Percentiles rank a stretch among this genome's conserved stretches.
These are phyloP conservation scores for Meghimatium bilineatum DNA, from an alignment of 2,888 invertebrate species.

Conservation along the genomic window DNA sequence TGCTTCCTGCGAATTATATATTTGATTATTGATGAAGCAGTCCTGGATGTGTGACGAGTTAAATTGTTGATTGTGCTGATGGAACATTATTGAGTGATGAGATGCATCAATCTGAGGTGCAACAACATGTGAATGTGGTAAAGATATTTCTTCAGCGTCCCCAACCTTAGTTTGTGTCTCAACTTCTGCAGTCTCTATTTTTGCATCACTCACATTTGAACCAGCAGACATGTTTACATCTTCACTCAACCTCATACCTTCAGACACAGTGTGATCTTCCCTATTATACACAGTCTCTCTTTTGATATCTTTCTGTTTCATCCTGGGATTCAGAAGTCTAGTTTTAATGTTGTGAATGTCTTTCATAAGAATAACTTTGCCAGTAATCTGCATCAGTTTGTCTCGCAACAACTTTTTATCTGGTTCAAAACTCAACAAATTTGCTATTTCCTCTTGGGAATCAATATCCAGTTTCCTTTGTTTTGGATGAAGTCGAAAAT, in stretches of 20 bases:
- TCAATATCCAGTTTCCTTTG: constrained; percentile 43
- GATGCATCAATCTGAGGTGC: neutral
- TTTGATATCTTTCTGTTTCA: neutral
- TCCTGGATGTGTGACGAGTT: neutral
- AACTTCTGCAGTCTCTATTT: constrained; percentile 12
- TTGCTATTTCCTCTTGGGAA: constrained; percentile 47
- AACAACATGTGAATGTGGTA: constrained; percentile 21
- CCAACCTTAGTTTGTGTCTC: constrained; percentile 18
- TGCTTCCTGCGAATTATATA: constrained; percentile 16
- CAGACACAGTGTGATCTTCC: neutral
- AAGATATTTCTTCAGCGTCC: constrained; percentile 11
- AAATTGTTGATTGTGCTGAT: neutral
- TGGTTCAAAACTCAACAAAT: constrained; percentile 35
- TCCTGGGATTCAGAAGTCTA: constrained; percentile 35
- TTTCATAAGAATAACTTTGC: constrained; percentile 49
- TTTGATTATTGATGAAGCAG: constrained; percentile 21
- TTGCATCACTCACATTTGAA: neutral
- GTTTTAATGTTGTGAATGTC: constrained; percentile 50
- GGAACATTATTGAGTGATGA: neutral
- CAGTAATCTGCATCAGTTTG: constrained; percentile 45
- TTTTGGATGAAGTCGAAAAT: constrained; percentile 46
- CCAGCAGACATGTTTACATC: neutral
- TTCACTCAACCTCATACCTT: neutral
- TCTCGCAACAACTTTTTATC: constrained; percentile 45
- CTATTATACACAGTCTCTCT: neutral